Evolutionary conservation across 2,113 vertebrate species (phyloP).

Genomic region (Eurystomus gularis): DNA sequence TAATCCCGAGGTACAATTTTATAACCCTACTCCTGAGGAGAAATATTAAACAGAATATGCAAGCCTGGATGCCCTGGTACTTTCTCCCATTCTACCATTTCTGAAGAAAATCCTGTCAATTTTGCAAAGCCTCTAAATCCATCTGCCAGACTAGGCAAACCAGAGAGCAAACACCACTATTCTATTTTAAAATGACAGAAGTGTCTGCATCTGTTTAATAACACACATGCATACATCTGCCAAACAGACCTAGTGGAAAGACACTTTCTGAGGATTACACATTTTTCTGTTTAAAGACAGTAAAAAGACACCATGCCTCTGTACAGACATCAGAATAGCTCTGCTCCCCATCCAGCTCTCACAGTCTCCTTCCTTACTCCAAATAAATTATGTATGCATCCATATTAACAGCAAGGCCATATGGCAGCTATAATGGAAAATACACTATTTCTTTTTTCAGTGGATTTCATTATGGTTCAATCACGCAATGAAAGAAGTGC

Average conservation of each 20-base stretch:
- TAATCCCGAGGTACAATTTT: background rate
- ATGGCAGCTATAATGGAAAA: constrained; percentile 3
- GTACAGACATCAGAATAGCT: background rate
- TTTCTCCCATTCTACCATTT: background rate
- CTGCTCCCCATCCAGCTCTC: background rate
- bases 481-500: background rate
- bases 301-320: background rate
- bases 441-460: background rate
- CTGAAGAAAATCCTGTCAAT: background rate
- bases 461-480: constrained; percentile 2
- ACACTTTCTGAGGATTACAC: background rate
- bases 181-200: background rate
- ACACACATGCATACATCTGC: constrained; percentile 20
- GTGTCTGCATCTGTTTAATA: constrained; percentile 31
- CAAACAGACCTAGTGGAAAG: constrained; percentile 3
- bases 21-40: background rate
- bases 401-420: background rate
- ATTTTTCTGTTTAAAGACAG: background rate
- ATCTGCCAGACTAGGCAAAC: background rate
- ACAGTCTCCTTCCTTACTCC: background rate
- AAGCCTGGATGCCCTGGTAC: background rate
- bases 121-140: background rate
- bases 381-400: background rate
- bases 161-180: background rate
- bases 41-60: background rate